These are phyloP conservation scores for Boulengeromyrus knoepffleri DNA, from an alignment of 2,113 vertebrate species.

Conservation along the genomic window DNA sequence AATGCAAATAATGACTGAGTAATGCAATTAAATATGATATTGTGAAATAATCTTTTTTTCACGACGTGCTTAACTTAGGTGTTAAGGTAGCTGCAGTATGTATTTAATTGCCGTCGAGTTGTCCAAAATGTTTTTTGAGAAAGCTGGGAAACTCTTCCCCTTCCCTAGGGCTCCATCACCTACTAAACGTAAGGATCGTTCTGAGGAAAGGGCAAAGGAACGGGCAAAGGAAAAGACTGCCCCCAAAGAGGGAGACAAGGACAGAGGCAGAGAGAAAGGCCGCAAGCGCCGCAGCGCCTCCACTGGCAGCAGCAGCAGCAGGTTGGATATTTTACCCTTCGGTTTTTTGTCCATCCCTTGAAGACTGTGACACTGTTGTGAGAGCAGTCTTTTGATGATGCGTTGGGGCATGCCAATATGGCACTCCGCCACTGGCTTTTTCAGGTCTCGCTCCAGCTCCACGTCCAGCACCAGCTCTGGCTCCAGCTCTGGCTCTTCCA, in stretches of 20 bases:
- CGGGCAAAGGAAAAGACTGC: constrained; percentile 72
- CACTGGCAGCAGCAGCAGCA: constrained; percentile 77
- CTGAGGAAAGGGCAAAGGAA: constrained; percentile 62
- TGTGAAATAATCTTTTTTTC: background rate
- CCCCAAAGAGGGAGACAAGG: constrained; percentile 86
- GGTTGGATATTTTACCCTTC: background rate
- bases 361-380: background rate
- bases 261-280: constrained; percentile 80
- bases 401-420: background rate
- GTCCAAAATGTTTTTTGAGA: background rate
- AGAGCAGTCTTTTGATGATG: background rate
- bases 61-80: background rate
- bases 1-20: background rate
- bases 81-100: background rate
- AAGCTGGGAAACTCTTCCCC: background rate
- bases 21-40: background rate
- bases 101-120: background rate
- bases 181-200: constrained; percentile 84
- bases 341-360: background rate
- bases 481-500: constrained; percentile 91
- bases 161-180: constrained; percentile 86
- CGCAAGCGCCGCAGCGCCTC: constrained; percentile 89
- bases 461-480: constrained; percentile 90
- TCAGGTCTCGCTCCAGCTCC: constrained; percentile 77
- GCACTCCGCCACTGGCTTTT: background rate